Evolutionary conservation across 2,888 invertebrate species (phyloP), one percentile per base, ranked within the genome.

Genomic region (Meta bourneti): DNA sequence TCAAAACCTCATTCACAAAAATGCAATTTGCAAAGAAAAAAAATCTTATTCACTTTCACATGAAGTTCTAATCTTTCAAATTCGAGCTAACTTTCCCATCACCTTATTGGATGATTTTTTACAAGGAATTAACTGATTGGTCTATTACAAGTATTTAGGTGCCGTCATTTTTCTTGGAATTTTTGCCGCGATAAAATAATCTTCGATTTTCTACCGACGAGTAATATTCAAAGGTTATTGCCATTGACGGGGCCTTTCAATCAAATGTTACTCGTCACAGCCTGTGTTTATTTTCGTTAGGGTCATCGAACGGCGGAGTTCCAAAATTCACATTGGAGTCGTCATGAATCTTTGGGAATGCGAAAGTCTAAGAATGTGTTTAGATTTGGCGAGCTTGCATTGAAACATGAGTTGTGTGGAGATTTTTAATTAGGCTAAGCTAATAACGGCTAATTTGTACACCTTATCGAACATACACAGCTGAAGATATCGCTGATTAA

Each of bases 191-290:
- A 61, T 61, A 61, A 61, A 61, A 61, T 61, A 61, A 61, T 61
- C 61, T 61, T 61, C 61, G 61, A 61, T 61, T 61, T 34, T 34
- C 34, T 4, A 34, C 34, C 34, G 81, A 48, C 49, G 71, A 54
- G 52, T 49, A 16, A 72, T 48, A 79, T 72, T 19, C 72, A 79
- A 87, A 80, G 80, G 80, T 87, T 87, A 61, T 34, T 87, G 72
- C 49, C 87, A 87, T 72, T 69, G 86, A 86, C 71, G 52, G 79
- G 20, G 71, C 61, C 20, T 54, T 80, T 54, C 71, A 49, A 80
- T 72, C 79, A 61, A 34, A 19, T 49, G 19, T 82, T 72, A 52
- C 16, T 7, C 80, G 49, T 19, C 52, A 49, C 72, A 72, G 11
- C 11, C 72, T 51, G 52, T 13, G 51, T 69, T 13, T 78, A 16